phyloP scores from a whole-genome alignment of 1,140 invertebrate species.

The Galleria mellonella region DNA sequence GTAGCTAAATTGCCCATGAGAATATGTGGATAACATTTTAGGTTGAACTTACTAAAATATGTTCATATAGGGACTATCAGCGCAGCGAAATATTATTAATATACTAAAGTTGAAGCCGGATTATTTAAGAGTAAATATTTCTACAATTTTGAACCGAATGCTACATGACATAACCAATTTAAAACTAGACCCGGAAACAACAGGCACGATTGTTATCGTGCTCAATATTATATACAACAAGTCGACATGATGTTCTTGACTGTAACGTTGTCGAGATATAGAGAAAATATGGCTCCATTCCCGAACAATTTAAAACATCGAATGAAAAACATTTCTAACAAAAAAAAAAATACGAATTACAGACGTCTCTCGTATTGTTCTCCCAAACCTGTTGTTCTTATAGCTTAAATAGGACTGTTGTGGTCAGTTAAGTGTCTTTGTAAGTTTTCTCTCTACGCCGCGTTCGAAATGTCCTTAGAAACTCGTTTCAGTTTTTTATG shows the following conservation, averaged over 20 bases:
- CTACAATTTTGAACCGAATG: no score
- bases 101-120: no score
- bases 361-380: neutral
- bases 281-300: neutral
- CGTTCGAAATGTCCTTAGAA: slow-evolving; percentile 13
- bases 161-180: no score
- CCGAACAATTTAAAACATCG: neutral
- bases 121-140: no score
- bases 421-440: slow-evolving; percentile 7
- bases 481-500: slow-evolving; percentile 8
- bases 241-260: neutral
- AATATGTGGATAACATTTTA: no score
- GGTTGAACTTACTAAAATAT: no score
- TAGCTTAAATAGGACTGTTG: slow-evolving; percentile 11
- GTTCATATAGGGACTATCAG: no score
- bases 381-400: slow-evolving; percentile 3
- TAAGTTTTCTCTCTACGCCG: slow-evolving; percentile 11
- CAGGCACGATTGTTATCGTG: no score
- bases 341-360: neutral
- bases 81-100: no score
- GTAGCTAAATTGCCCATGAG: no score
- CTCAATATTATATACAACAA: neutral
- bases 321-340: neutral
- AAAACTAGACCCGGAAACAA: no score
- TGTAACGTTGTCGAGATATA: neutral